phyloP scores from a whole-genome alignment of 1,140 invertebrate species.

The Protaetia brevitarsis region DNA sequence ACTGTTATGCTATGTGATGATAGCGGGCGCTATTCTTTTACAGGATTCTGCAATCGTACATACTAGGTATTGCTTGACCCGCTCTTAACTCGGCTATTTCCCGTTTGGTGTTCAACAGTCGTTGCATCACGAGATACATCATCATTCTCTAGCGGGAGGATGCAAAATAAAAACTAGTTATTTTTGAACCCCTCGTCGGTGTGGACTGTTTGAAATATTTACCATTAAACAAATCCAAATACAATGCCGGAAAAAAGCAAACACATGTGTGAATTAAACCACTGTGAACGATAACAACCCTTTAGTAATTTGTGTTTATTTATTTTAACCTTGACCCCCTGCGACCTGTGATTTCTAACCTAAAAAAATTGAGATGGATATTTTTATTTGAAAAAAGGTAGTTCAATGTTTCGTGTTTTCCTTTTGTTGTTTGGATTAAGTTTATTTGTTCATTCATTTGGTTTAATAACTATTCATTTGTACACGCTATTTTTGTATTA shows the following conservation, averaged over 20 bases:
- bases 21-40: too few species aligned
- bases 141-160: constrained; percentile 20
- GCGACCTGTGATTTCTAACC: constrained; percentile 28
- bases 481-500: not conserved
- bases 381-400: constrained; percentile 26
- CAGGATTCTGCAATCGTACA: not conserved
- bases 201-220: constrained; percentile 10
- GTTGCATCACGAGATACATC: not conserved
- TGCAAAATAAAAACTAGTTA: constrained; percentile 28
- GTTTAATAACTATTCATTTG: not conserved
- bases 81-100: not conserved
- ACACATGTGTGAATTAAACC: constrained; percentile 18
- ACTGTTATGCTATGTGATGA: too few species aligned
- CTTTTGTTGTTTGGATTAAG: constrained; percentile 3
- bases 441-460: constrained; percentile 4
- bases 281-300: constrained; percentile 10
- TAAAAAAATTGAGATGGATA: constrained; percentile 26
- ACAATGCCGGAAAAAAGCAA: constrained; percentile 23
- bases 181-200: constrained; percentile 28
- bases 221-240: constrained; percentile 10
- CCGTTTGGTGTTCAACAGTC: not conserved
- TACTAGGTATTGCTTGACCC: not conserved
- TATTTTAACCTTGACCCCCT: constrained; percentile 23
- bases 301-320: constrained; percentile 23
- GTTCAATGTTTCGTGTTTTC: constrained; percentile 27